phyloP scores from a whole-genome alignment of 2,888 invertebrate species.

The Lobophora halterata region DNA sequence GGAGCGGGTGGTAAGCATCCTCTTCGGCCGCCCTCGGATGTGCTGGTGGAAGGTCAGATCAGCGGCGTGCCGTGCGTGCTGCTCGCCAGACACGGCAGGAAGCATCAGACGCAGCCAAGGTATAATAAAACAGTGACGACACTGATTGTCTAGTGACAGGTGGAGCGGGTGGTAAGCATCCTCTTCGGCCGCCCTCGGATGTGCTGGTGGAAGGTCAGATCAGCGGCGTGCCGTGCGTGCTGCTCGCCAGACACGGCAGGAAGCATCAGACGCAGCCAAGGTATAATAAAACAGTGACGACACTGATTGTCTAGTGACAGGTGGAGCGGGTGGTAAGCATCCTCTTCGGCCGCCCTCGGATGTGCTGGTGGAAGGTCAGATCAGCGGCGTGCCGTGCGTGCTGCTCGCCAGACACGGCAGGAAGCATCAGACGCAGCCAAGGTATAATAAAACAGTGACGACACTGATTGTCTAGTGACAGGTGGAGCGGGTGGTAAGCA shows the following conservation, averaged over 20 bases:
- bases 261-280: conserved; percentile 88
- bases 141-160: conserved; percentile 86
- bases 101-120: conserved; percentile 88
- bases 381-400: conserved; percentile 88
- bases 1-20: conserved; percentile 85
- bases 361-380: conserved; percentile 88
- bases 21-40: conserved; percentile 91
- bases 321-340: conserved; percentile 84
- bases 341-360: conserved; percentile 92
- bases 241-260: conserved; percentile 88
- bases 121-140: too few species aligned
- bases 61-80: conserved; percentile 88
- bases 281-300: too few species aligned
- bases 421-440: conserved; percentile 87
- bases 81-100: conserved; percentile 87
- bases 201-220: conserved; percentile 89
- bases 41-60: conserved; percentile 89
- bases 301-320: conserved; percentile 87
- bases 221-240: conserved; percentile 86
- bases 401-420: conserved; percentile 88
- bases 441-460: conserved; percentile 50
- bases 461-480: too few species aligned
- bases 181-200: conserved; percentile 92
- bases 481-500: too few species aligned
- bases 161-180: conserved; percentile 84